phyloP scores from a whole-genome alignment of 2,888 invertebrate genomes.

The Chamaedrilus cognettii region DNA sequence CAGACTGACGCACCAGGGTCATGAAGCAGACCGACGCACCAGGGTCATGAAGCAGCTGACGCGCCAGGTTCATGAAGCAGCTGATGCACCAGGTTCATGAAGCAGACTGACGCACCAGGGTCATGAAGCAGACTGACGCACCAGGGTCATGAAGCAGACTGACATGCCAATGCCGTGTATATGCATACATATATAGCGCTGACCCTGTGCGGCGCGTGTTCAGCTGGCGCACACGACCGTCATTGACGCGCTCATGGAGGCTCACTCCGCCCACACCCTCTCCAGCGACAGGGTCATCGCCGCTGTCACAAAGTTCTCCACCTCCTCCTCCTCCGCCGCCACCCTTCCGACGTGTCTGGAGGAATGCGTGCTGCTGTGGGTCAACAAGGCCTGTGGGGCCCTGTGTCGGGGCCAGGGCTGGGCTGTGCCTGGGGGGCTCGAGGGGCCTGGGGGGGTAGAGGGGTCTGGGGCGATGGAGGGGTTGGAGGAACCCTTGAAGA shows the following conservation, averaged over 20 bases:
- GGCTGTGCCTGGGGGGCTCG: neutral
- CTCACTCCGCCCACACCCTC: neutral
- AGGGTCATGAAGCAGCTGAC: too few relatives aligned
- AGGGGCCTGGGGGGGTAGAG: neutral
- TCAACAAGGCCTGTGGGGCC: conserved; percentile 14
- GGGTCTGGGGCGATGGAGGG: neutral
- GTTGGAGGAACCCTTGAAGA: neutral
- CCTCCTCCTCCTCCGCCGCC: conserved; percentile 15
- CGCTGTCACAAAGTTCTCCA: conserved; percentile 20
- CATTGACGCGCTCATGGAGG: conserved; percentile 8
- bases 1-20: too few relatives aligned
- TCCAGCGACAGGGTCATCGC: conserved; percentile 9
- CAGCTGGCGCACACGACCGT: conserved; percentile 13
- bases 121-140: too few relatives aligned
- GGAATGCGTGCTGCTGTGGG: conserved; percentile 19
- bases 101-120: too few relatives aligned
- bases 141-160: too few relatives aligned
- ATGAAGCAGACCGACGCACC: too few relatives aligned
- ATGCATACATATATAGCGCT: too few relatives aligned
- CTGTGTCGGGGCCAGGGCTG: conserved; percentile 11
- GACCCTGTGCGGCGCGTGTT: too few relatives aligned
- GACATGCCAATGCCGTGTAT: too few relatives aligned
- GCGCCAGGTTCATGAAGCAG: too few relatives aligned
- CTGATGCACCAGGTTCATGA: too few relatives aligned
- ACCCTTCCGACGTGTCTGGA: conserved; percentile 17